These are phyloP conservation scores for Oedothorax gibbosus DNA, from an alignment of 1,140 invertebrate species.

Conservation along the genomic window DNA sequence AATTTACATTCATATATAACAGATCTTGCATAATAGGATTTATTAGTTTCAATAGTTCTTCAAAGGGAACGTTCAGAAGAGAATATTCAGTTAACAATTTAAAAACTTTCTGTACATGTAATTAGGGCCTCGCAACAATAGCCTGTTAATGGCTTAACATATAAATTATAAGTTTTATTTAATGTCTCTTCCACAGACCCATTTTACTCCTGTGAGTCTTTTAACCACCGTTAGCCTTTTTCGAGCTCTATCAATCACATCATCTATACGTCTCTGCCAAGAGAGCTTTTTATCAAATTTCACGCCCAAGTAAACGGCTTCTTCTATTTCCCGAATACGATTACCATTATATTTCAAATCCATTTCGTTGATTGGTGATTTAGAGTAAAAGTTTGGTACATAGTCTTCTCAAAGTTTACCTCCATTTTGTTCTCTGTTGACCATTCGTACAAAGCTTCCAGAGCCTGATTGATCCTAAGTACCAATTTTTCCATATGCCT, in stretches of 20 bases:
- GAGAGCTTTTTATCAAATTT: slow-evolving; percentile 9
- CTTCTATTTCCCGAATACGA: background rate
- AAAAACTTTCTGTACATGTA: background rate
- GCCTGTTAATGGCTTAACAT: background rate
- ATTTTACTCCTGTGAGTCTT: background rate
- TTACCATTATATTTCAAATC: background rate
- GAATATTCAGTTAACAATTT: background rate
- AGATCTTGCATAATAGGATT: background rate
- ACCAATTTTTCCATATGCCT: no score
- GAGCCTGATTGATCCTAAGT: background rate
- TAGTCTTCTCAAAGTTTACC: background rate
- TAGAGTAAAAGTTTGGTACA: slow-evolving; percentile 17
- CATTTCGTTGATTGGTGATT: slow-evolving; percentile 27
- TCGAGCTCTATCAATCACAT: background rate
- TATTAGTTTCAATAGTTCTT: slow-evolving; percentile 3
- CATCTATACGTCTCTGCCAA: slow-evolving; percentile 23
- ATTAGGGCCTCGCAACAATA: slow-evolving; percentile 1
- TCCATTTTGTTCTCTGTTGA: background rate
- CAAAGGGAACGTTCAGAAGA: background rate
- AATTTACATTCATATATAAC: background rate
- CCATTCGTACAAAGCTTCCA: background rate
- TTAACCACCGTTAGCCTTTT: background rate
- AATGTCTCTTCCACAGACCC: slow-evolving; percentile 19
- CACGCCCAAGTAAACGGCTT: slow-evolving; percentile 10
- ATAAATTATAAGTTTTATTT: slow-evolving; percentile 26